These are phyloP conservation scores for Heliothis subflexa DNA, from an alignment of 1,140 invertebrate genomes.

Conservation along the genomic window DNA sequence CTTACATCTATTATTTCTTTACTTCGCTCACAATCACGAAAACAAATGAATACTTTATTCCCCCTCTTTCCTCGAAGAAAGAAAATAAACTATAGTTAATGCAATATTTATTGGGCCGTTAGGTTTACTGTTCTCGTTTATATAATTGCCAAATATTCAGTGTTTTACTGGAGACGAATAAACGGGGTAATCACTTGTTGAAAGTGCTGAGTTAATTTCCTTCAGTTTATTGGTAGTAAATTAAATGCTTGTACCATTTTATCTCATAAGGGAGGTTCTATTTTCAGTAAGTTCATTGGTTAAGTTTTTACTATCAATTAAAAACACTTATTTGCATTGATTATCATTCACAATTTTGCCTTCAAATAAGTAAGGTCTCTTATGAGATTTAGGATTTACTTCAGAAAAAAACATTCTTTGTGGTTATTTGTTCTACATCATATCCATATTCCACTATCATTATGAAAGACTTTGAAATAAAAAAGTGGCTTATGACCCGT, in stretches of 20 bases:
- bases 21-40: neutral
- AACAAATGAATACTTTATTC: slow-evolving; percentile 14
- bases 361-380: too few species aligned
- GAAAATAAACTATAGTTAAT: slow-evolving; percentile 6
- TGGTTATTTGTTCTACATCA: too few species aligned
- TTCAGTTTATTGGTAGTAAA: slow-evolving; percentile 23
- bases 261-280: neutral
- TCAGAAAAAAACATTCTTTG: too few species aligned
- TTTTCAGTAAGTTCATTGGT: neutral
- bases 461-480: too few species aligned
- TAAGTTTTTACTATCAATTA: too few species aligned
- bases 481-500: too few species aligned
- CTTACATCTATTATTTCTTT: neutral
- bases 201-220: slow-evolving; percentile 9
- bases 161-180: slow-evolving; percentile 18
- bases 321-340: too few species aligned
- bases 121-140: slow-evolving; percentile 8
- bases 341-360: too few species aligned
- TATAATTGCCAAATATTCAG: slow-evolving; percentile 29
- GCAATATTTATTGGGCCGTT: slow-evolving; percentile 19
- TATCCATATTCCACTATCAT: too few species aligned
- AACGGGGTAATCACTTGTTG: slow-evolving; percentile 23
- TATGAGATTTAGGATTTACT: too few species aligned
- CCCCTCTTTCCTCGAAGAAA: neutral
- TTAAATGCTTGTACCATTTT: neutral